Conservation (phyloP, 2,797 vertebrate genomes). For the Paedocypris micromegethes region DNA sequence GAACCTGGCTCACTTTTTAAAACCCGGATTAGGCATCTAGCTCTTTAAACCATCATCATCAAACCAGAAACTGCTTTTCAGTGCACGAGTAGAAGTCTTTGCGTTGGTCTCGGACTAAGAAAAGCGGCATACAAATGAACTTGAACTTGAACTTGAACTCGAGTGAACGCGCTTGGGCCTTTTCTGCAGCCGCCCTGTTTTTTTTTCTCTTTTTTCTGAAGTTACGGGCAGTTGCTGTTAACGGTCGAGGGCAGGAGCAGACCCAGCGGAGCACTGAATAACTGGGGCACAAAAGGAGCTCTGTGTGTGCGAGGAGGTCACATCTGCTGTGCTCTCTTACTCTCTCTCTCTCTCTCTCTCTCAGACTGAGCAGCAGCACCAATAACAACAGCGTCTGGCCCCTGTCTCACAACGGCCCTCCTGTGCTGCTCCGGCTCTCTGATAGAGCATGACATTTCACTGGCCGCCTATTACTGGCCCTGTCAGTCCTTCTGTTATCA, state of each 20-base stretch:
- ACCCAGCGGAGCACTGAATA: slow-evolving; percentile 69
- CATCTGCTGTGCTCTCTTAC: slow-evolving; percentile 72
- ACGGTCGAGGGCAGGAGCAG: slow-evolving; percentile 60
- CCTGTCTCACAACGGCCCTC: slow-evolving; percentile 38
- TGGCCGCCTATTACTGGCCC: slow-evolving; percentile 50
- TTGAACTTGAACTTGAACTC: no score
- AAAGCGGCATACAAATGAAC: no score
- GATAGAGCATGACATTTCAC: slow-evolving; percentile 47
- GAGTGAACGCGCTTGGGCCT: no score
- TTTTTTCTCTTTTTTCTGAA: slow-evolving; percentile 55
- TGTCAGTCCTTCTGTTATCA: slow-evolving; percentile 53
- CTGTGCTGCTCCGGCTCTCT: slow-evolving; percentile 39
- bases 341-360: slow-evolving; percentile 58
- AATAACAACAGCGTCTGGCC: slow-evolving; percentile 44
- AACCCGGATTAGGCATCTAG: no score
- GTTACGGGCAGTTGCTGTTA: slow-evolving; percentile 75
- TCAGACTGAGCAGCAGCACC: slow-evolving; percentile 52
- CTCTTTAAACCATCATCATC: no score
- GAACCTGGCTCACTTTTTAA: no score
- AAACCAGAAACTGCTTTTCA: no score
- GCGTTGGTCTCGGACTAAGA: no score
- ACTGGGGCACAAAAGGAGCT: slow-evolving; percentile 74
- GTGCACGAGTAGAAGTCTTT: no score
- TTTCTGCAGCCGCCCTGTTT: neutral
- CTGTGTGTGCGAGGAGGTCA: slow-evolving; percentile 73